Evolutionary conservation across 2,113 vertebrate species (phyloP).

Genomic region (Neomonachus schauinslandi): DNA sequence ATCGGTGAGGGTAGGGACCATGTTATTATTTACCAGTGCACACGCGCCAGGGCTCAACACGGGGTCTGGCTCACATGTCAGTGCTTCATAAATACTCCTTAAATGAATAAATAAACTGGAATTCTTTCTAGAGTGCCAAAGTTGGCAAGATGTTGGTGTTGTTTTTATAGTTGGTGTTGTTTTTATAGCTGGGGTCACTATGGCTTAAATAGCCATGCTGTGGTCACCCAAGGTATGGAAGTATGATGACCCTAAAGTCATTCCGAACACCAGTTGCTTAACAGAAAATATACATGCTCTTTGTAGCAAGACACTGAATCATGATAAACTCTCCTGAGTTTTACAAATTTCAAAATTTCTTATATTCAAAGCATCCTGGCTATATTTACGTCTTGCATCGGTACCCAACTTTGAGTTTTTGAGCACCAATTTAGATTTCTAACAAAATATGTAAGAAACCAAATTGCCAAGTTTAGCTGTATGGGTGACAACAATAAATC

Average conservation of each 20-base stretch:
- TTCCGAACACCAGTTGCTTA: not conserved
- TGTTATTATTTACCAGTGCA: not conserved
- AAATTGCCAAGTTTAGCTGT: not conserved
- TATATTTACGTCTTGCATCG: not conserved
- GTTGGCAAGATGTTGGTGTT: not conserved
- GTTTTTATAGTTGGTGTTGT: not conserved
- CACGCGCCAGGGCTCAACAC: not conserved
- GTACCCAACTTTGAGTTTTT: not conserved
- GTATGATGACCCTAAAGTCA: not conserved
- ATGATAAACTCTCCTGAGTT: not conserved
- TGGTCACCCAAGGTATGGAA: not conserved
- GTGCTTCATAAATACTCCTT: not conserved
- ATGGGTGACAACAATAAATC: not conserved
- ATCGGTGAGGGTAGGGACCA: not conserved
- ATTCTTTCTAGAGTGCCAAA: not conserved
- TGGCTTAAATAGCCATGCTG: not conserved
- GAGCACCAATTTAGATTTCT: not conserved
- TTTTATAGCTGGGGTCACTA: not conserved
- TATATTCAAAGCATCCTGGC: not conserved
- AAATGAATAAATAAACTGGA: not conserved
- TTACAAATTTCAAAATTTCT: not conserved
- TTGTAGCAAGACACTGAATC: accelerated
- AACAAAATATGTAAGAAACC: constrained; percentile 4
- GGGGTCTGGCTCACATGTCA: not conserved
- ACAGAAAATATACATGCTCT: not conserved